Base-by-base conservation (phyloP, 2,797 vertebrate species). In the Merluccius polli region DNA sequence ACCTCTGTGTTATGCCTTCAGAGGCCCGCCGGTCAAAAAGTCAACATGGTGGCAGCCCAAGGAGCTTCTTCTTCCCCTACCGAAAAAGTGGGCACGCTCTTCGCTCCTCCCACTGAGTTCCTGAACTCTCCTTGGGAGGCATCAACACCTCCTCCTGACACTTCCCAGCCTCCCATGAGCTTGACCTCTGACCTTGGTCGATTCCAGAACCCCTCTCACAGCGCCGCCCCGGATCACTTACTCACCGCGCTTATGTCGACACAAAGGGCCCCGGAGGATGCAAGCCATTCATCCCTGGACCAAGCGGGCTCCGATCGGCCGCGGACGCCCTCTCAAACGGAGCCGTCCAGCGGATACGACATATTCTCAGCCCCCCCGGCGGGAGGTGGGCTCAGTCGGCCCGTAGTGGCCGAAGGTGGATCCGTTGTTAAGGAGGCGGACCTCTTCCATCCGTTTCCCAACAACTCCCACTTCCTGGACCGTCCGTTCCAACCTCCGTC, bases 21-120 rank as follows among this genome's bases (percentile, higher is more conserved):
- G 93, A 89, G 89, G 63, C 84, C 77, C 0, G 44, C 13, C 27
- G 75, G 59, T 27, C 75, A 78, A 52, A 30, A 0, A 12, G n/a
- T 27, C 32, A 18, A 48, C 1, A 48, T 0, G 1, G 76, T 83
- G 8, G 77, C 76, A 0, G 4, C 0, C 0, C 32, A 33, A 21
- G n/a, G 5, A 2, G 31, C 74, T 38, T 24, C 75, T 0, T 78
- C 74, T 21, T 52, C 52, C 4, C n/a, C 5, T 10, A 5, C 52
- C 5, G 52, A 63, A 63, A n/a, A 68, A 33, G 21, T 11, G 48
- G 1, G 0, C 1, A 2, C 41, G 75, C 21, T 2, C 32, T 78
- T 80, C 13, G 4, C 31, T 2, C 68, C 85, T 48, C 78, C 65
- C 0, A 74, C 78, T 7, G 76, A 82, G 1, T 87, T 82, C 70